These are phyloP conservation scores for Pseudochaenichthys georgianus DNA, from an alignment of 2,797 vertebrate species.

Conservation along the genomic window DNA sequence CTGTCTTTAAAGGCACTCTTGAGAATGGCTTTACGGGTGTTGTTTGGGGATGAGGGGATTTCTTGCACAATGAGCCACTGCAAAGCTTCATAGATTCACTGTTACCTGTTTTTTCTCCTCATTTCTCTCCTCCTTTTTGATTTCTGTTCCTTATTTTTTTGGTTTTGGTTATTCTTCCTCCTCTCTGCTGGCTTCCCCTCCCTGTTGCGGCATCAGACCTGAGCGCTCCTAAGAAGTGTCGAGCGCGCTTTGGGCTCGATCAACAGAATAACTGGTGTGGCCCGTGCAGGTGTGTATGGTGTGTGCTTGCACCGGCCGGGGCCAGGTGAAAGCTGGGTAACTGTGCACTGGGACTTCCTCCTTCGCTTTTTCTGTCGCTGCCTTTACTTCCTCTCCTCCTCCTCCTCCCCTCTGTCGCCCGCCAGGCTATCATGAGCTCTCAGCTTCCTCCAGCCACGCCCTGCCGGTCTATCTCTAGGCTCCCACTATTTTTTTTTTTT, in stretches of 20 bases:
- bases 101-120: constrained; percentile 77
- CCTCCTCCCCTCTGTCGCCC: constrained; percentile 63
- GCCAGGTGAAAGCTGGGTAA: constrained; percentile 88
- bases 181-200: constrained; percentile 83
- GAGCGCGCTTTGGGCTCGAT: constrained; percentile 99
- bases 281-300: constrained; percentile 99
- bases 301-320: constrained; percentile 96
- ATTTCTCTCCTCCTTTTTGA: constrained; percentile 67
- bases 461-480: constrained; percentile 81
- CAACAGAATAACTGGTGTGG: constrained; percentile 99
- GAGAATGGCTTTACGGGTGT: constrained; percentile 67
- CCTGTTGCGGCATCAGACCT: constrained; percentile 97
- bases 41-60: constrained; percentile 30
- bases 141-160: constrained; percentile 72
- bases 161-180: constrained; percentile 87
- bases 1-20: constrained; percentile 64
- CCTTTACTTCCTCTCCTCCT: constrained; percentile 52
- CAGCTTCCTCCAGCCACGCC: constrained; percentile 79
- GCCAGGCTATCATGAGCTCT: constrained; percentile 87
- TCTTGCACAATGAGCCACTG: constrained; percentile 70
- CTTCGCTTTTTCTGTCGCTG: constrained; percentile 60
- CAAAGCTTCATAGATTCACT: constrained; percentile 82
- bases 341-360: constrained; percentile 82
- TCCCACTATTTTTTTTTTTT: constrained; percentile 52
- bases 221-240: constrained; percentile 99